Base-by-base conservation (phyloP, 1,140 invertebrate species). In the Muscidifurax raptorellus region DNA sequence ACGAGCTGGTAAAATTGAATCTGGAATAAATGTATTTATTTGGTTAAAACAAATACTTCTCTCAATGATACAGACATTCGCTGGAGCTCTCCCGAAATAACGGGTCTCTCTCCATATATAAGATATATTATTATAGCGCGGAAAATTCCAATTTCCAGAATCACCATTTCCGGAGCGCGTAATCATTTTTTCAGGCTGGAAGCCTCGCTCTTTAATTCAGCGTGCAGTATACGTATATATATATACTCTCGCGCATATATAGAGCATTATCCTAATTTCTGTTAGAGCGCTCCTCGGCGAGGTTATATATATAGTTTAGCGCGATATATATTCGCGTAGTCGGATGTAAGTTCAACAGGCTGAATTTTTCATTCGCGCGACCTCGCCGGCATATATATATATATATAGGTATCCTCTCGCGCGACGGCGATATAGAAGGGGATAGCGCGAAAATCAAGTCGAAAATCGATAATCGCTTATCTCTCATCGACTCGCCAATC, bases 201-300 rank as follows among this genome's bases (percentile, higher is more conserved):
- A 0, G 7, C 22, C 32, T 74, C 22, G 32, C 7, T 36, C 13
- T 36, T 74, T 74, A 18, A 22, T 40, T 74, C 71, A 22, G 15
- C 44, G 13, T 9, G 36, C 36, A 3, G 13, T 13, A 13, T 47
- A 1, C 12, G 44, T 13, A 15, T 47, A 47, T 15, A 47, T 47
- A 47, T 10, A 10, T 47, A 18, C 28, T 2, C 15, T 3, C 5
- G 18, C 10, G 30, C n/a, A 75, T 75, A 75, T 75, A 47, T 27
- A 75, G 72, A 75, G n/a, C 72, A 75, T 47, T 75, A 75, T 1
- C 72, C 72, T 75, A 75, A 75, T 75, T 75, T 75, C 72, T 47
- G 47, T 75, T 7, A 44, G 22, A 75, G n/a, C 22, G 13, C 18
- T 2, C 6, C 9, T 0, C 9, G 36, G 7, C 36, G 7, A 40